These are phyloP conservation scores for Anoplophora glabripennis DNA, from an alignment of 1,140 invertebrate genomes.

Conservation along the genomic window DNA sequence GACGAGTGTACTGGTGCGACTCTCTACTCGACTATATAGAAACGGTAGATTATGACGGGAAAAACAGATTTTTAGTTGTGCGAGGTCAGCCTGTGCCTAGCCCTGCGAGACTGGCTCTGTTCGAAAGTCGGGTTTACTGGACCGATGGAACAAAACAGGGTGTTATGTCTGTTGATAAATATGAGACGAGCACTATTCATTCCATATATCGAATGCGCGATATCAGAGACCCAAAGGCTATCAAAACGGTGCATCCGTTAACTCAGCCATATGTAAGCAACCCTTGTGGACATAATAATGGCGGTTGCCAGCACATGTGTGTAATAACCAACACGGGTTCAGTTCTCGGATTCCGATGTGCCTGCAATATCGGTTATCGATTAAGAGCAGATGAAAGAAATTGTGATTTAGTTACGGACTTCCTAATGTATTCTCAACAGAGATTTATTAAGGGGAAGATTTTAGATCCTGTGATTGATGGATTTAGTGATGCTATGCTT, in stretches of 20 bases:
- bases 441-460: slow-evolving; percentile 95
- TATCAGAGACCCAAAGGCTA: slow-evolving; percentile 78
- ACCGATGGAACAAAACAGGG: slow-evolving; percentile 95
- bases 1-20: slow-evolving; percentile 95
- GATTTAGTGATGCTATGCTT: slow-evolving; percentile 91
- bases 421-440: slow-evolving; percentile 96
- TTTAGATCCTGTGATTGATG: slow-evolving; percentile 81
- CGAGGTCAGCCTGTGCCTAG: slow-evolving; percentile 83
- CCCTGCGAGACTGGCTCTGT: slow-evolving; percentile 78
- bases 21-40: slow-evolving; percentile 96
- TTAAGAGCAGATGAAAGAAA: slow-evolving; percentile 73
- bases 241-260: slow-evolving; percentile 77
- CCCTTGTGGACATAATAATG: slow-evolving; percentile 88
- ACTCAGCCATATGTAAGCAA: slow-evolving; percentile 75
- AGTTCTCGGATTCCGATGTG: slow-evolving; percentile 87
- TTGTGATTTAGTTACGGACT: slow-evolving; percentile 85
- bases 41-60: slow-evolving; percentile 92
- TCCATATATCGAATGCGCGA: slow-evolving; percentile 77
- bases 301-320: slow-evolving; percentile 94
- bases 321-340: slow-evolving; percentile 80
- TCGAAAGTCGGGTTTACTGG: slow-evolving; percentile 92
- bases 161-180: slow-evolving; percentile 89
- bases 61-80: slow-evolving; percentile 72
- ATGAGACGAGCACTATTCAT: slow-evolving; percentile 70
- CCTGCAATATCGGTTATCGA: slow-evolving; percentile 88